phyloP scores from a whole-genome alignment of 2,888 invertebrate species.

The Drosophila seclusa region DNA sequence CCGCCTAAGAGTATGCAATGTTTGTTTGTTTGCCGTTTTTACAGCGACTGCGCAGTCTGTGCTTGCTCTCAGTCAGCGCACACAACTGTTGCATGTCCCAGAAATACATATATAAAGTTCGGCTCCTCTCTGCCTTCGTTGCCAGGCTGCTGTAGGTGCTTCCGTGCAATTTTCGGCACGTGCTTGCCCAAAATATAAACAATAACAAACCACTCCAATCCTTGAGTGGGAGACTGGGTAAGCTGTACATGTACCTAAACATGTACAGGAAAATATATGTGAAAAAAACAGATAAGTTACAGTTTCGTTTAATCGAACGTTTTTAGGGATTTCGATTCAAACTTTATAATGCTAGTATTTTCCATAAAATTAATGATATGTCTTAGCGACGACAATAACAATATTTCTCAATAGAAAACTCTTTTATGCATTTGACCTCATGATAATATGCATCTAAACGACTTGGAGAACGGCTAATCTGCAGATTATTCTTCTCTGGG shows the following conservation, averaged over 20 bases:
- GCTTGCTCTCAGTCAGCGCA: constrained; percentile 27
- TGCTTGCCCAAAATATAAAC: constrained; percentile 39
- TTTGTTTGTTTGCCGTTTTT: constrained; percentile 55
- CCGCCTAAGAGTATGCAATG: constrained; percentile 69
- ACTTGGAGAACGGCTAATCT: constrained; percentile 87
- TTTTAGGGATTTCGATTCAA: neutral
- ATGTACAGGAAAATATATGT: neutral
- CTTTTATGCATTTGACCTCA: constrained; percentile 86
- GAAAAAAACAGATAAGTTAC: neutral
- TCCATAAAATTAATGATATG: neutral
- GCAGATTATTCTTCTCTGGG: constrained; percentile 70
- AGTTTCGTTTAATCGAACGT: neutral
- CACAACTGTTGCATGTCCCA: constrained; percentile 61
- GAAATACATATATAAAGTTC: constrained; percentile 40
- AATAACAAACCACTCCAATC: constrained; percentile 9
- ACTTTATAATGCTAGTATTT: neutral
- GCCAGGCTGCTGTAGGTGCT: constrained; percentile 1
- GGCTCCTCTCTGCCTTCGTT: neutral
- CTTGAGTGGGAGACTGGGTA: neutral
- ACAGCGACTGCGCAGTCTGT: constrained; percentile 60
- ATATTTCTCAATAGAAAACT: constrained; percentile 86
- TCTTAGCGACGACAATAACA: constrained; percentile 85
- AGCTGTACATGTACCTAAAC: neutral
- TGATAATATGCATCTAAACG: constrained; percentile 86
- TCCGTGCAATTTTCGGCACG: constrained; percentile 33